Percentiles rank a stretch among this genome's conserved stretches.
These are phyloP conservation scores for Argya squamiceps DNA, from an alignment of 2,797 vertebrate species.

Conservation along the genomic window DNA sequence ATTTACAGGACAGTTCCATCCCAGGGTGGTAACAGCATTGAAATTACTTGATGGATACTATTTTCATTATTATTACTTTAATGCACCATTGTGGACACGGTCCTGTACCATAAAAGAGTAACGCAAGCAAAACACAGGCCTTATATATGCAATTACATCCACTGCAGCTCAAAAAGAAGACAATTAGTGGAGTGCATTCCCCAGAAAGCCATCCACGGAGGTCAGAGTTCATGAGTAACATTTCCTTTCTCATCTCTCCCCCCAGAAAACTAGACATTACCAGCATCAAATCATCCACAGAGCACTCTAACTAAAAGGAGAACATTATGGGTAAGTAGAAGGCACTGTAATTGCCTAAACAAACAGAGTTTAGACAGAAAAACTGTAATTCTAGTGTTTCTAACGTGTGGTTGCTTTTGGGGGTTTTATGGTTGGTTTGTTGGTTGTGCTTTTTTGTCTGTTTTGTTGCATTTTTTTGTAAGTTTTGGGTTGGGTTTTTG, in stretches of 20 bases:
- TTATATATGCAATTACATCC: constrained; percentile 30
- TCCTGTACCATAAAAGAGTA: constrained; percentile 14
- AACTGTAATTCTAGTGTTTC: not conserved
- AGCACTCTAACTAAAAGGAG: constrained; percentile 46
- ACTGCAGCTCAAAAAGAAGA: constrained; percentile 26
- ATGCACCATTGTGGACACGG: not conserved
- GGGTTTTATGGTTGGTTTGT: not conserved
- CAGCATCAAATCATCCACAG: constrained; percentile 12
- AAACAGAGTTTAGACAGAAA: constrained; percentile 37
- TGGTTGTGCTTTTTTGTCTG: not conserved
- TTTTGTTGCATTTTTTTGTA: not conserved
- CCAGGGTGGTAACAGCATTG: not conserved
- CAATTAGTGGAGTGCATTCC: constrained; percentile 39
- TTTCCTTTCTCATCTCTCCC: constrained; percentile 39
- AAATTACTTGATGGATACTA: constrained; percentile 50
- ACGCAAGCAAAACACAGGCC: constrained; percentile 13
- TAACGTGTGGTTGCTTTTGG: not conserved
- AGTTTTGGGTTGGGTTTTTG: not conserved
- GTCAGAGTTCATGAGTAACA: constrained; percentile 32
- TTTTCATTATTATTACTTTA: constrained; percentile 48
- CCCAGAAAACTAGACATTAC: constrained; percentile 42
- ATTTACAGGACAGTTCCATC: not conserved
- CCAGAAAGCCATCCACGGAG: constrained; percentile 18
- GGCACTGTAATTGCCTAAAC: constrained; percentile 33
- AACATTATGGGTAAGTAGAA: constrained; percentile 50